Conservation (phyloP, 2,888 invertebrate genomes). For the Gisinianus flammeolus region DNA sequence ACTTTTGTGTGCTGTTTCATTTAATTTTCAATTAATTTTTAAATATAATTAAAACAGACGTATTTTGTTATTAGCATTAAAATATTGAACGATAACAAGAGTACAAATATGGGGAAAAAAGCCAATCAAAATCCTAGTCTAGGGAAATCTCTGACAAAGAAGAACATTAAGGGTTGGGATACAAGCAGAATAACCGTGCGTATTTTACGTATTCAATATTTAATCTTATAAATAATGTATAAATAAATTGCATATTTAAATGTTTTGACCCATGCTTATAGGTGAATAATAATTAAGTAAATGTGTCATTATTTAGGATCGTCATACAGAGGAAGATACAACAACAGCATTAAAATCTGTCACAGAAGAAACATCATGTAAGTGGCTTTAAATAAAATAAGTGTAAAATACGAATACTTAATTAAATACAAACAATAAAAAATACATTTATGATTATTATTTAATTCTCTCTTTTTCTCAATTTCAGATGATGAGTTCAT, state of each 20-base stretch:
- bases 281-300: neutral
- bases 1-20: no score
- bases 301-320: constrained; percentile 42
- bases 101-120: constrained; percentile 26
- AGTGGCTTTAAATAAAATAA: no score
- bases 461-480: no score
- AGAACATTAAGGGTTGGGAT: constrained; percentile 26
- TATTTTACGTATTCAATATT: neutral
- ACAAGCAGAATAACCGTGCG: constrained; percentile 27
- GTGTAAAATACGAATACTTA: no score
- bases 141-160: constrained; percentile 31
- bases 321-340: constrained; percentile 49
- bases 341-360: constrained; percentile 53
- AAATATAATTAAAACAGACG: no score
- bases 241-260: neutral
- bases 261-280: no score
- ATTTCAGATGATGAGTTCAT: constrained; percentile 97
- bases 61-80: no score
- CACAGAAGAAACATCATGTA: constrained; percentile 93
- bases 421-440: no score
- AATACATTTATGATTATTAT: no score
- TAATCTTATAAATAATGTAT: neutral
- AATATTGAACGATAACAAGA: no score
- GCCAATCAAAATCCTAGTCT: constrained; percentile 3
- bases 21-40: no score